A percentile compares a stretch with the other conserved stretches of the same genome.
phyloP scores from a whole-genome alignment of 2,797 vertebrate species.

The Glyptemys insculpta region DNA sequence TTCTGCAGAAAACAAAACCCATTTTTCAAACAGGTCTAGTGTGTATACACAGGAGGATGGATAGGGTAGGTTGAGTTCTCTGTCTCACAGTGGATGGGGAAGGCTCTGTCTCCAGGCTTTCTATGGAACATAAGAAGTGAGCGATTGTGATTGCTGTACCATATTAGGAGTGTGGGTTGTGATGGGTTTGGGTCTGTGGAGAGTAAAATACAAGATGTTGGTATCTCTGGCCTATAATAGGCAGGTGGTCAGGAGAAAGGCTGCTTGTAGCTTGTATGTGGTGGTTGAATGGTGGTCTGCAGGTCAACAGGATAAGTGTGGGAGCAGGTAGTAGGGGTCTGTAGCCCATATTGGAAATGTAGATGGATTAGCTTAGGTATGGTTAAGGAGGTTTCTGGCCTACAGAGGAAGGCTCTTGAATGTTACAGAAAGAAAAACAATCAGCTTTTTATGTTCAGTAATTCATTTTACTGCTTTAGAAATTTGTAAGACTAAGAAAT shows the following conservation, averaged over 20 bases:
- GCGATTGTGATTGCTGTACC: neutral
- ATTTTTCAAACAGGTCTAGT: conserved; percentile 12
- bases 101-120: neutral
- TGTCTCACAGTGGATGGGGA: neutral
- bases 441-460: conserved; percentile 18
- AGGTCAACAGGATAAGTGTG: neutral
- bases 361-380: neutral
- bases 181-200: conserved; percentile 1
- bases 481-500: conserved; percentile 38
- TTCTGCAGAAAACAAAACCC: neutral
- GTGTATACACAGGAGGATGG: neutral
- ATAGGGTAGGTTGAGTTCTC: neutral
- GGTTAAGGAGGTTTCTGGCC: neutral
- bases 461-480: conserved; percentile 51
- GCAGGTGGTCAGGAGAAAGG: conserved; percentile 35
- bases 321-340: neutral
- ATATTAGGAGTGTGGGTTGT: neutral
- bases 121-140: neutral
- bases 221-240: neutral
- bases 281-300: neutral
- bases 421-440: conserved; percentile 16
- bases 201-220: neutral
- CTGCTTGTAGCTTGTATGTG: neutral
- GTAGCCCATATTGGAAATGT: neutral
- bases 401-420: neutral